Evolutionary conservation across 2,888 invertebrate species (phyloP), one percentile per base, ranked within the genome.

Genomic region (Calameuta filiformis): DNA sequence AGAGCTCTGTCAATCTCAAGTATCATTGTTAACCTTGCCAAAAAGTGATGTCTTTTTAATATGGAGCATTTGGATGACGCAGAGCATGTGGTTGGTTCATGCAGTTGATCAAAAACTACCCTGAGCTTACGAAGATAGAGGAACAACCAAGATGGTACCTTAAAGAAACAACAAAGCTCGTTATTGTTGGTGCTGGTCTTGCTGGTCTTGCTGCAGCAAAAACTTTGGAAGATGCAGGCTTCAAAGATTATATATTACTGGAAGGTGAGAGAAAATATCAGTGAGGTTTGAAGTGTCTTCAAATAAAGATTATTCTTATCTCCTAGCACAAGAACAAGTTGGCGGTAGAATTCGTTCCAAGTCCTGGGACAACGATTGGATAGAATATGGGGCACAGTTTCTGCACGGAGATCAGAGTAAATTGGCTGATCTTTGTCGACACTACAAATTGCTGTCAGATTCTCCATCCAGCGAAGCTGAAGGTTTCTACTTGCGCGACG

Each of bases 311-410:
- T 73, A 34, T 69, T 35, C 73, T 56, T 76, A 79, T 75, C 80
- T 78, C 81, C 9, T 80, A 92, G 93, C 94, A 77, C 92, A 93
- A 89, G 89, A 92, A 75, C 80, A 89, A 82, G 86, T 93, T 31
- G 94, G 94, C 35, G 94, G 94, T 23, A 90, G 94, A 83, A 92
- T 94, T 77, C 83, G 89, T 73, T 93, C 94, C 0, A 79, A 92
- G 35, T 81, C 87, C 11, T 88, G 92, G 81, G 90, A 92, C 75
- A 85, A 89, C 11, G 88, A 89, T 40, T 89, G 92, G 81, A 85
- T 94, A 74, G 95, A 95, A 87, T 83, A 93, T 34, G 95, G 95
- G 1, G 95, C 95, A 1, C 94, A 95, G 86, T 95, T 94, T 94
- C 88, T 95, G 69, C 95, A 95, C 84, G 94, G 94, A 1, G 92